These are phyloP conservation scores for Philaenus spumarius DNA, from an alignment of 1,140 invertebrate genomes.

Conservation along the genomic window DNA sequence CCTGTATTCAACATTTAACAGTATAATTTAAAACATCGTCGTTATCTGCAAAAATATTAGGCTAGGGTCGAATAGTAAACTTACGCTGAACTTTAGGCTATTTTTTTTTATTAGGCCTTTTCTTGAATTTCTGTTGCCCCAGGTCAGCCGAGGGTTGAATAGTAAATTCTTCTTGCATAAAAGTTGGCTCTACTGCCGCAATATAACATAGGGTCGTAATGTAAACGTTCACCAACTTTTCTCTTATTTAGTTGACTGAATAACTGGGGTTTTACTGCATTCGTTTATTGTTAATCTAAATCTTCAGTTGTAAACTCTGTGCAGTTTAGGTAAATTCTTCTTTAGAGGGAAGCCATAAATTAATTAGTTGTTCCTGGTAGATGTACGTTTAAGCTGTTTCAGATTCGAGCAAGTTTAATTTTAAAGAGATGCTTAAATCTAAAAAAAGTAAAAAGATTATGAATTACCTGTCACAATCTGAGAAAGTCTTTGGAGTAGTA, in stretches of 20 bases:
- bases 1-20: too few species aligned
- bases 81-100: too few species aligned
- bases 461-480: slow-evolving; percentile 9
- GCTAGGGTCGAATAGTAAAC: too few species aligned
- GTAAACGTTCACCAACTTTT: too few species aligned
- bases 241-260: not conserved
- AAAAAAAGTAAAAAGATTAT: not conserved
- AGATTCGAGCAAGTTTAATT: not conserved
- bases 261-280: not conserved
- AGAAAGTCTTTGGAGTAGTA: not conserved
- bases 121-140: too few species aligned
- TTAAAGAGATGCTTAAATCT: not conserved
- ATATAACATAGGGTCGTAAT: not conserved
- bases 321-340: not conserved
- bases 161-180: not conserved
- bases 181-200: too few species aligned
- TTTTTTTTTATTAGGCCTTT: too few species aligned
- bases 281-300: not conserved
- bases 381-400: not conserved
- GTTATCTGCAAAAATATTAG: too few species aligned
- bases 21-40: too few species aligned
- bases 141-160: too few species aligned
- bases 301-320: not conserved
- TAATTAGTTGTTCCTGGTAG: not conserved
- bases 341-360: not conserved